These are phyloP conservation scores for Perizoma flavofasciatum DNA, from an alignment of 2,888 invertebrate genomes.

Conservation along the genomic window DNA sequence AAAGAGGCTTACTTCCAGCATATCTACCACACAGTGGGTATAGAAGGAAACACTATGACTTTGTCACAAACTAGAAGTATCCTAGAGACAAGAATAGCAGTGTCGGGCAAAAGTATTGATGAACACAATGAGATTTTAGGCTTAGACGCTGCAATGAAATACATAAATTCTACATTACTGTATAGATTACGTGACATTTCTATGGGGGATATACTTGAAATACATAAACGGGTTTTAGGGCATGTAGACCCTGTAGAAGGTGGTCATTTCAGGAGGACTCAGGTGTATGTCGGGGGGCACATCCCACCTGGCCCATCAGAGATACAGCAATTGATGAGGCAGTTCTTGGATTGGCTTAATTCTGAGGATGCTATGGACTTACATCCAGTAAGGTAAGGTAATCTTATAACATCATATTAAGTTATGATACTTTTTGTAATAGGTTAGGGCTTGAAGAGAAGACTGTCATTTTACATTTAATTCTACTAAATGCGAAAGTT, in stretches of 20 bases:
- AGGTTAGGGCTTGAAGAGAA: no score
- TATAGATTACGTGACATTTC: conserved; percentile 91
- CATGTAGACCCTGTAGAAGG: conserved; percentile 97
- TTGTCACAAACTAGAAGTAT: conserved; percentile 95
- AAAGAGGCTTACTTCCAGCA: conserved; percentile 98
- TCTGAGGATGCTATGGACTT: conserved; percentile 93
- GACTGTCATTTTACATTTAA: no score
- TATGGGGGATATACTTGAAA: conserved; percentile 94
- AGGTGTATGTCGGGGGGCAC: conserved; percentile 98
- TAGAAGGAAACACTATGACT: conserved; percentile 99
- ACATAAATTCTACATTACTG: conserved; percentile 91
- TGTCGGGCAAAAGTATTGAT: conserved; percentile 95
- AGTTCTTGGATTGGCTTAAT: conserved; percentile 96
- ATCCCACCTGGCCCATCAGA: conserved; percentile 94
- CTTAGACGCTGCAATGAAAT: conserved; percentile 97
- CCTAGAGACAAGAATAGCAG: conserved; percentile 90
- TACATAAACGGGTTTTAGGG: conserved; percentile 96
- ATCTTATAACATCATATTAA: neutral
- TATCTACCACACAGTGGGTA: conserved; percentile 98
- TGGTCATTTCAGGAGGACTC: conserved; percentile 93
- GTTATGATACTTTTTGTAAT: no score
- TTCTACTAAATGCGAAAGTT: no score
- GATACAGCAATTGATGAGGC: conserved; percentile 91
- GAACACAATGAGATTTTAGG: conserved; percentile 99
- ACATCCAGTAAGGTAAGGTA: conserved; percentile 91